Conservation (phyloP, 1,140 invertebrate species). For the Drosophila bocqueti region DNA sequence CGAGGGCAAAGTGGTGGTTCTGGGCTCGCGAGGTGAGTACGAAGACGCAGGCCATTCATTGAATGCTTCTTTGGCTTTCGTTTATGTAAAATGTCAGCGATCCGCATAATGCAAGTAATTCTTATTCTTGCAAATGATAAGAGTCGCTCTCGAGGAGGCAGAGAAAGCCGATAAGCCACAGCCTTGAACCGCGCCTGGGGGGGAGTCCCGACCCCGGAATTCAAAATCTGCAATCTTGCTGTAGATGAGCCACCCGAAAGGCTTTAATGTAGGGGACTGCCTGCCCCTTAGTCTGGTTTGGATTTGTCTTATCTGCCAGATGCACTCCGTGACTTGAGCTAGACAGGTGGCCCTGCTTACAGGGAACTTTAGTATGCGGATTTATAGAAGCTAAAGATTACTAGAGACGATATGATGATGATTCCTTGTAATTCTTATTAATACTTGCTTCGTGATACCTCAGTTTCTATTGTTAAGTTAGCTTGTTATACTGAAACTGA, state of each 20-base stretch:
- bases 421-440: too few species aligned
- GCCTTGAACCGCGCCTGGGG: slow-evolving; percentile 16
- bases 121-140: slow-evolving; percentile 39
- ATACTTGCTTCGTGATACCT: too few species aligned
- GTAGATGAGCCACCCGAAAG: slow-evolving; percentile 7
- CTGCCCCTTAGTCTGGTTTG: slow-evolving; percentile 4
- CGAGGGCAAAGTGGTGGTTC: slow-evolving; percentile 93
- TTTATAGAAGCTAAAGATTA: neutral
- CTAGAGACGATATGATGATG: neutral
- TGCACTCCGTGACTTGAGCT: slow-evolving; percentile 1
- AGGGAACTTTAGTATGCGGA: neutral
- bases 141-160: slow-evolving; percentile 4
- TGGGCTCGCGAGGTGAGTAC: slow-evolving; percentile 91
- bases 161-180: slow-evolving; percentile 33
- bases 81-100: slow-evolving; percentile 5
- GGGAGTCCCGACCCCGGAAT: neutral
- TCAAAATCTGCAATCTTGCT: neutral
- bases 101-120: slow-evolving; percentile 37
- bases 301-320: slow-evolving; percentile 14
- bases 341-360: neutral
- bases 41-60: slow-evolving; percentile 23
- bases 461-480: neutral
- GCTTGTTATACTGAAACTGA: neutral
- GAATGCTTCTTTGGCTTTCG: slow-evolving; percentile 28
- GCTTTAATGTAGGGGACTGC: neutral